Evolutionary conservation across 2,888 invertebrate genomes (phyloP), one percentile per base, ranked within the genome.

Genomic region (Harmothoe impar): DNA sequence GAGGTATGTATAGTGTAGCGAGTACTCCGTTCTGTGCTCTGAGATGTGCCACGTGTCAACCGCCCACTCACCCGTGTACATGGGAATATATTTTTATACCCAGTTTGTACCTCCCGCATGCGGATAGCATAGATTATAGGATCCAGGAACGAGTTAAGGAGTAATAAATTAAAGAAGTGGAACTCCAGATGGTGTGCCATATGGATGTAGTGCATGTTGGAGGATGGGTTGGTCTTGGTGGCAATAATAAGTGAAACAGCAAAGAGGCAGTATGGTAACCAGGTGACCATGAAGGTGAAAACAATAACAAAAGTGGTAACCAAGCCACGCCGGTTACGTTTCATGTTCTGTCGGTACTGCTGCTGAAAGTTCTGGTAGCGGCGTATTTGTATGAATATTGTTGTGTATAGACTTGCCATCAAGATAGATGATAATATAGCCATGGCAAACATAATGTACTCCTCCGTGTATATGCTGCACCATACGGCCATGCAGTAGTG

Each of bases 261-360:
- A 89, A 94, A 94, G 12, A 93, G 91, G 88, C 93, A 93, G 77
- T 93, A 93, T 3, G 95, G 94, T 51, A 95, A 89, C 94, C 94
- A 95, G 78, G 94, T 94, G 12, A 94, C 77, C 10, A 92, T 91
- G 90, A 94, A 95, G 33, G 94, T 93, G 35, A 93, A 93, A 3
- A 95, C 93, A 15, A 95, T 95, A 29, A 94, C 89, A 25, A 94
- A 91, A 15, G 94, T 94, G 1, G 94, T 94, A 7, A 94, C 89
- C n/a, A 94, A 89, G 12, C 94, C 94, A 52, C 94, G 94, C 1
- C 92, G 92, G 91, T 94, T 94, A 10, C 94, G 93, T 31, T 84
- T 43, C 25, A 51, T 62, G 54, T 90, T 78, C 20, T 62, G 72
- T 20, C 90, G 29, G 68, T 35, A 72, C 33, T 68, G 52, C 54